Evolutionary conservation across 1,140 invertebrate species (phyloP).

Genomic region (Coboldia fuscipes): DNA sequence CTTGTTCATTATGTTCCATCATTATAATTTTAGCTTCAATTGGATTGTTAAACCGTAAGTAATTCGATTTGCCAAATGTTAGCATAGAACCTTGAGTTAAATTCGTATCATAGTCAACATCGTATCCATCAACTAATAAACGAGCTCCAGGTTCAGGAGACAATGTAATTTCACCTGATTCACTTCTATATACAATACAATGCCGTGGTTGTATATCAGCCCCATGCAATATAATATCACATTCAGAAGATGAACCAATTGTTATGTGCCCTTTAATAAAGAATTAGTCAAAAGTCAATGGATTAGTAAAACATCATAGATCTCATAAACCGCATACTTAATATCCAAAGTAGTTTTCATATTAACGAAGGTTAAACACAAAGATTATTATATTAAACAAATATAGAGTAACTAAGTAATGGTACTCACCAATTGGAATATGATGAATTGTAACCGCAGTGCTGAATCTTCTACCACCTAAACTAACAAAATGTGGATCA

Average conservation of each 20-base stretch:
- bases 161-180: slow-evolving; percentile 63
- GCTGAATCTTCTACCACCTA: slow-evolving; percentile 67
- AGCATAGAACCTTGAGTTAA: slow-evolving; percentile 53
- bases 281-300: no score
- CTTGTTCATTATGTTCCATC: no score
- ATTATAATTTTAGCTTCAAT: slow-evolving; percentile 67
- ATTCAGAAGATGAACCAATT: slow-evolving; percentile 44
- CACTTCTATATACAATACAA: slow-evolving; percentile 40
- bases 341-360: no score
- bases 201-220: slow-evolving; percentile 61
- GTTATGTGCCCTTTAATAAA: slow-evolving; percentile 44
- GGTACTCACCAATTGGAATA: slow-evolving; percentile 42
- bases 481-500: slow-evolving; percentile 70
- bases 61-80: slow-evolving; percentile 68
- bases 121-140: slow-evolving; percentile 14
- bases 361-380: no score
- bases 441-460: slow-evolving; percentile 78
- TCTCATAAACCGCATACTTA: no score
- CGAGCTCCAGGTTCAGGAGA: slow-evolving; percentile 30
- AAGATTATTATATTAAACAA: no score
- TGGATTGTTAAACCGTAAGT: slow-evolving; percentile 77
- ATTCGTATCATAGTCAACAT: slow-evolving; percentile 13
- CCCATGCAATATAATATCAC: slow-evolving; percentile 59
- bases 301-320: no score
- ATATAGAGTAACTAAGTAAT: neutral